phyloP scores from a whole-genome alignment of 2,888 invertebrate genomes.

The Xestia rhomboidea region DNA sequence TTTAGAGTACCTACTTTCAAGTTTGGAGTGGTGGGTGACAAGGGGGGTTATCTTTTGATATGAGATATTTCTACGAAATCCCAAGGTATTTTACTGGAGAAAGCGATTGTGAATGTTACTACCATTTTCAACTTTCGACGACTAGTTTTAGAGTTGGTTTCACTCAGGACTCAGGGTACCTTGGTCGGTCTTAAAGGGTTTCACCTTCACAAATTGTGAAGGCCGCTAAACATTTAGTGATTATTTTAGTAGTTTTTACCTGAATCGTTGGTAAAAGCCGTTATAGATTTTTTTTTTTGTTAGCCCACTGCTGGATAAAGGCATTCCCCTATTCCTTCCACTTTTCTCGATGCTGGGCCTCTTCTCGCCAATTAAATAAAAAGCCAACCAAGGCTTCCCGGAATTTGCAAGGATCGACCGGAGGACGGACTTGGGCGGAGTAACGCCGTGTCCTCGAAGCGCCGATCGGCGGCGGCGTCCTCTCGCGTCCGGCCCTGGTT shows the following conservation, averaged over 20 bases:
- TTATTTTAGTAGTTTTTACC: not conserved
- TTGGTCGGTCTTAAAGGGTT: not conserved
- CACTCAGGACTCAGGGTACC: not conserved
- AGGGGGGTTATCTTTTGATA: not conserved
- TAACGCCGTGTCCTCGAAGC: no score
- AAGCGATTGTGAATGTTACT: not conserved
- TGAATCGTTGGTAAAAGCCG: no score
- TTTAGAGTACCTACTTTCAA: not conserved
- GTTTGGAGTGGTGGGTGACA: not conserved
- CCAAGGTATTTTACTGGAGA: not conserved
- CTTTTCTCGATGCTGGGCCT: no score
- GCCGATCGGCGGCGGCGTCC: no score
- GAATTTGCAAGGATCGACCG: no score
- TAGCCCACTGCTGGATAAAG: no score
- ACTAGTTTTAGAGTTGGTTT: not conserved
- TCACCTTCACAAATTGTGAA: not conserved
- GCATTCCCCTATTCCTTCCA: no score
- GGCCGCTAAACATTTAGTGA: not conserved
- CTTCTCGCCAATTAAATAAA: no score
- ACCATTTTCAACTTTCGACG: not conserved
- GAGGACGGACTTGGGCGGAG: no score
- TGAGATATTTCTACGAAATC: not conserved
- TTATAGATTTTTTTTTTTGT: no score
- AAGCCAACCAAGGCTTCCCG: no score
- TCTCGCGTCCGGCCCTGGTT: no score